phyloP scores from a whole-genome alignment of 2,113 vertebrate genomes.

The Arvicanthis niloticus region DNA sequence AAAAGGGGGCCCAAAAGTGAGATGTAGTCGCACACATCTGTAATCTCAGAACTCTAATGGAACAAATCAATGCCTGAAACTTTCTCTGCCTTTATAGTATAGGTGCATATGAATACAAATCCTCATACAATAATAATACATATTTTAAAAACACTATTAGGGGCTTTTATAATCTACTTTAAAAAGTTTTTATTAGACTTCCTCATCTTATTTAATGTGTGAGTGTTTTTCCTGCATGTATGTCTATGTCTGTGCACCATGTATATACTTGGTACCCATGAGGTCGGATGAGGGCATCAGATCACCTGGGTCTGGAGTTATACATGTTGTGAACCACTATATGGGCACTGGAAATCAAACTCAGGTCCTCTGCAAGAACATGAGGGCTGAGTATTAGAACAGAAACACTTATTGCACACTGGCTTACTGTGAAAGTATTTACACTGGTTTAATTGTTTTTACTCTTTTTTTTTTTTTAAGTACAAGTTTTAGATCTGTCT shows the following conservation, averaged over 20 bases:
- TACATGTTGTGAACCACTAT: background rate
- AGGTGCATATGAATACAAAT: background rate
- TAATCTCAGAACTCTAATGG: background rate
- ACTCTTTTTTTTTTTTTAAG: background rate
- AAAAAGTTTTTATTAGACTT: background rate
- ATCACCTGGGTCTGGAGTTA: background rate
- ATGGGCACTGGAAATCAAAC: background rate
- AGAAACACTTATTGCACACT: constrained; percentile 3
- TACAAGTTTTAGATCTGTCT: constrained; percentile 13
- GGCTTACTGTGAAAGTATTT: constrained; percentile 7
- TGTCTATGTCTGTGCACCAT: background rate
- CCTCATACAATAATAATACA: background rate
- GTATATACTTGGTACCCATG: background rate
- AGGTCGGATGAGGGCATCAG: background rate
- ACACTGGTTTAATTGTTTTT: constrained; percentile 33
- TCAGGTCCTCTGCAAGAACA: background rate
- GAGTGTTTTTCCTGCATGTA: background rate
- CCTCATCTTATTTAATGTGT: background rate
- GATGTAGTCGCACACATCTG: too few species aligned
- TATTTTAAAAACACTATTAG: background rate
- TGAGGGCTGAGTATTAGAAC: background rate
- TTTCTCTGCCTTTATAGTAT: background rate
- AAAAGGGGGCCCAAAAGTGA: background rate
- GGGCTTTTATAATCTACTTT: background rate
- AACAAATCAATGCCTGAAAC: background rate